A percentile compares a stretch with the other conserved stretches of the same genome.
Conservation (phyloP, 2,113 vertebrate genomes). For the Natator depressus region DNA sequence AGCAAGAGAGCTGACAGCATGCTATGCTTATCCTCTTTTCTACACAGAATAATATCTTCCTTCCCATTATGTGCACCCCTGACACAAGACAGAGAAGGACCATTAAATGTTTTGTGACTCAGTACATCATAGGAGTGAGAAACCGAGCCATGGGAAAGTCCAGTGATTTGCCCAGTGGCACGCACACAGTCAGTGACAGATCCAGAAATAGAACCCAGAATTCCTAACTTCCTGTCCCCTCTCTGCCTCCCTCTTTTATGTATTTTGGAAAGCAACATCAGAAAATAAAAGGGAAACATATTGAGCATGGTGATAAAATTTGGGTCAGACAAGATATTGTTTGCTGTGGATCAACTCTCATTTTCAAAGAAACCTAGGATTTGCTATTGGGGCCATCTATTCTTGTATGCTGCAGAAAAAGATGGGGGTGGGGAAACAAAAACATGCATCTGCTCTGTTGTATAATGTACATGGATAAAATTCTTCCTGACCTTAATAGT, state of each 20-base stretch:
- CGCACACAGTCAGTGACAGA: background rate
- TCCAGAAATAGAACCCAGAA: background rate
- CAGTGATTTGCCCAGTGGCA: accelerated
- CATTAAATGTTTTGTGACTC: background rate
- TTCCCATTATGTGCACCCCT: background rate
- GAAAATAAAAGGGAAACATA: background rate
- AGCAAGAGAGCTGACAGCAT: accelerated
- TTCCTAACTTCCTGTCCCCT: background rate
- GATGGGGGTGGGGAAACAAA: background rate
- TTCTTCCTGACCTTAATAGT: background rate
- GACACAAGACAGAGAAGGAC: background rate
- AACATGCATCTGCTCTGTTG: background rate
- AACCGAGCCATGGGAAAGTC: background rate
- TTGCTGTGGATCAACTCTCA: background rate
- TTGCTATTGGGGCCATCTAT: background rate
- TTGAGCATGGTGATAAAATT: accelerated
- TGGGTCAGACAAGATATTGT: accelerated
- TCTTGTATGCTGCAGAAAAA: background rate
- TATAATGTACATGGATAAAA: background rate
- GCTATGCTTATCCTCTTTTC: background rate
- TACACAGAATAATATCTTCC: background rate
- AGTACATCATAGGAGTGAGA: background rate
- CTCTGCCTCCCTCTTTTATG: background rate
- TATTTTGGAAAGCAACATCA: background rate
- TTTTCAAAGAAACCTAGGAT: background rate